Evolutionary conservation across 2,797 vertebrate species (phyloP).

Genomic region (Oreonectes daqikongensis): DNA sequence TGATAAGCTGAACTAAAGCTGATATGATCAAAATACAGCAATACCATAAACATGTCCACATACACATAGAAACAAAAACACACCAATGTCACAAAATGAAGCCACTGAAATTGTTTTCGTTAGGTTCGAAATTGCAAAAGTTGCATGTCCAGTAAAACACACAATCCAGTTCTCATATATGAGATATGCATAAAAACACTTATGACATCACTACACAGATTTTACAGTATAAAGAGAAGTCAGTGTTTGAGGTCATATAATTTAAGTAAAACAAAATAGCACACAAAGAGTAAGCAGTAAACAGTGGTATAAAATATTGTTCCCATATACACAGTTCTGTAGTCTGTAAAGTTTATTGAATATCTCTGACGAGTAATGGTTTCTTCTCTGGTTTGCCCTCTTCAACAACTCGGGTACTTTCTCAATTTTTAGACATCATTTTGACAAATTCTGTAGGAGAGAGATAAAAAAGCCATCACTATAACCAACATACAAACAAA

Average conservation of each 20-base stretch:
- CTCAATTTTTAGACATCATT: constrained; percentile 78
- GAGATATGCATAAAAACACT: background rate
- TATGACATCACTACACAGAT: constrained; percentile 1
- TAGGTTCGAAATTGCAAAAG: constrained; percentile 15
- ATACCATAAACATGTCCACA: background rate
- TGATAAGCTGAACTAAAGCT: constrained; percentile 30
- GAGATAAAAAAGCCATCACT: constrained; percentile 22
- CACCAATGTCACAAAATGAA: background rate
- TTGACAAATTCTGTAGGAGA: constrained; percentile 75
- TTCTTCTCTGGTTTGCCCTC: background rate
- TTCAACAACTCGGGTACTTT: constrained; percentile 26
- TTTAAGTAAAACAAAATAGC: background rate
- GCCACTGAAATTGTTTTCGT: background rate
- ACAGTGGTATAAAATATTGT: constrained; percentile 10
- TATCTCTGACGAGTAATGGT: background rate
- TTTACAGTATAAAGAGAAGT: background rate
- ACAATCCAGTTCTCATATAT: background rate
- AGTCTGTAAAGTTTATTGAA: background rate
- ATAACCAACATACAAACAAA: too few species aligned
- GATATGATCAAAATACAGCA: constrained; percentile 24
- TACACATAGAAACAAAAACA: background rate
- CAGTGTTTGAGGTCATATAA: background rate
- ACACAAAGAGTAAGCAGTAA: background rate
- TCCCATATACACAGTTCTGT: constrained; percentile 1
- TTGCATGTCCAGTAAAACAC: constrained; percentile 13